Evolutionary conservation across 2,888 invertebrate species (phyloP), one percentile per base, ranked within the genome.

Genomic region (Tolmerus cingulatus): DNA sequence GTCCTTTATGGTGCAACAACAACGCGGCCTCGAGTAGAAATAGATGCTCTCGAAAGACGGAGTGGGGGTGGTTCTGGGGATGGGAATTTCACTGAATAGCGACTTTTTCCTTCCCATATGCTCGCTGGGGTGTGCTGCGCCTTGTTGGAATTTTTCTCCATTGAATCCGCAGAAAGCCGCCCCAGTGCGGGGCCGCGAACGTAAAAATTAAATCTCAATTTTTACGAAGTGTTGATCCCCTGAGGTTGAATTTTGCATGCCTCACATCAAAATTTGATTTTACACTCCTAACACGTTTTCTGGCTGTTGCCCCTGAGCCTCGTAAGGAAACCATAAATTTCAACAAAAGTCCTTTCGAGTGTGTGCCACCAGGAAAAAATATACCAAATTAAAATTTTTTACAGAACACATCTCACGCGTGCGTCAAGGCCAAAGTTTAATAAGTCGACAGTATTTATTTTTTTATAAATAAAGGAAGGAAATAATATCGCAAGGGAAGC

Each of bases 191-290:
- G n/a, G 55, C 34, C 37, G 30, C 12, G 40, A 66, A 66, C 23
- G 37, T 84, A 66, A 66, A 84, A 84, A 84, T 84, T 84, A 84
- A 84, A 84, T 84, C 82, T 57, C 82, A 84, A 84, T 66, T 66
- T 84, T 84, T 66, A 84, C 82, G 82, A 84, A 84, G 66, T 66
- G 82, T 84, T 84, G 82, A 84, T 34, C 40, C 66, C 82, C 55
- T 8, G 66, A 30, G 82, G 82, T 23, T 19, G 23, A 84, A 84
- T 66, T 66, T 66, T 66, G 19, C 51, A 84, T 66, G 82, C 34
- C 37, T 84, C 66, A 84, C 82, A 66, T 84, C 82, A 66, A 66
- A 84, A 84, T 84, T 84, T 84, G 57, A 84, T 84, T 57, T 19
- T 84, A 37, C 40, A 40, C 66, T 66, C 23, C 51, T 46, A 55